These are phyloP conservation scores for Hyalella azteca DNA, from an alignment of 2,888 invertebrate genomes.

Conservation along the genomic window DNA sequence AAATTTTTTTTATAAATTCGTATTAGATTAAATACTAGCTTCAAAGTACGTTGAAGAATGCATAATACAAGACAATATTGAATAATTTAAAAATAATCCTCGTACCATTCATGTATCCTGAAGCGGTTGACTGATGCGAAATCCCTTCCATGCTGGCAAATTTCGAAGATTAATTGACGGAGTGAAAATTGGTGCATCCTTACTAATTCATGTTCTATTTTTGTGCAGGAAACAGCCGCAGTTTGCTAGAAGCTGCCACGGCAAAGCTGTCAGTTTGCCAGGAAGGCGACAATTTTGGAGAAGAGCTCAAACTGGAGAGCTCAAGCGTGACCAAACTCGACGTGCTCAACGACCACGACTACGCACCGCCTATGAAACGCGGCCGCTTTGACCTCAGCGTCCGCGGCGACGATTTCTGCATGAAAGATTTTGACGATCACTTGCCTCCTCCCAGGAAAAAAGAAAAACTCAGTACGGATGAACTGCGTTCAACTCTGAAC, in stretches of 20 bases:
- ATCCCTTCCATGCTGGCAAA: no score
- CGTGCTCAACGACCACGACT: conserved; percentile 54
- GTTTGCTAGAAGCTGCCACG: conserved; percentile 52
- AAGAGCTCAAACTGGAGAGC: conserved; percentile 42
- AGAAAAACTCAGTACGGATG: conserved; percentile 40
- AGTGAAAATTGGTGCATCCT: no score
- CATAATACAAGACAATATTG: no score
- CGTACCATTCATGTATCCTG: no score
- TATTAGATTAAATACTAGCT: no score
- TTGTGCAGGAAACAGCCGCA: conserved; percentile 49
- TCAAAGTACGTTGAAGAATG: no score
- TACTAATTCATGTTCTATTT: no score
- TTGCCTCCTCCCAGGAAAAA: conserved; percentile 41
- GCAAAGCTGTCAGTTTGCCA: conserved; percentile 37
- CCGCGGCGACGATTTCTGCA: conserved; percentile 10
- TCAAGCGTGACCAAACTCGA: conserved; percentile 37
- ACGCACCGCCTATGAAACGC: conserved; percentile 50
- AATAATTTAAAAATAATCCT: no score
- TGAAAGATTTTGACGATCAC: conserved; percentile 5
- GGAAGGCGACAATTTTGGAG: conserved; percentile 32
- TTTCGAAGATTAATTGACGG: no score
- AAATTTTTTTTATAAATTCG: no score
- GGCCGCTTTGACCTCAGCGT: conserved; percentile 31
- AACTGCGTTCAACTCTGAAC: conserved; percentile 34
- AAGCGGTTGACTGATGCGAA: no score